Evolutionary conservation across 2,113 vertebrate genomes (phyloP).

Genomic region (Craseonycteris thonglongyai): DNA sequence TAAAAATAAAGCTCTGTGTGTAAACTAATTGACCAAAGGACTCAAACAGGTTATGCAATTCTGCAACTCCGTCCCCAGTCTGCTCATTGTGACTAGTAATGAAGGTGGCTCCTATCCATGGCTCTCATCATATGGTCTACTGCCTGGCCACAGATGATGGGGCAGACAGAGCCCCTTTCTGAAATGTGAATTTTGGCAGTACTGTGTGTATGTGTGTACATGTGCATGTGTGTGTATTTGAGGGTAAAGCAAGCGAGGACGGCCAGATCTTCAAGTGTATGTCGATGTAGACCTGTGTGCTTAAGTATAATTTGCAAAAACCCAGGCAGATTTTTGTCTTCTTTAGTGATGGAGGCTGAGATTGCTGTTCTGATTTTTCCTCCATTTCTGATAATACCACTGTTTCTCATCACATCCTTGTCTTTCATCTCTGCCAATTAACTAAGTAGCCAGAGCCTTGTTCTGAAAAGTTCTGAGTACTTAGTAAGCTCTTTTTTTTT

Average conservation of each 20-base stretch:
- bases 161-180: not conserved
- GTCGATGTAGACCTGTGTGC: conserved; percentile 44
- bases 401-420: conserved; percentile 62
- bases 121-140: not conserved
- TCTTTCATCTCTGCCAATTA: conserved; percentile 81
- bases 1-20: not conserved
- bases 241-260: not conserved
- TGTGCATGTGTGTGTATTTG: not conserved
- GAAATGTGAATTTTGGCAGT: conserved; percentile 41
- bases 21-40: not conserved
- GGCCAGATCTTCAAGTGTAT: conserved; percentile 45
- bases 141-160: not conserved
- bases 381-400: conserved; percentile 63
- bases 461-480: conserved; percentile 70
- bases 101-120: not conserved
- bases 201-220: not conserved
- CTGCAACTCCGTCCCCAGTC: not conserved
- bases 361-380: conserved; percentile 55
- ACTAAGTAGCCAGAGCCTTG: conserved; percentile 65
- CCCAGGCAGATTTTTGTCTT: conserved; percentile 35
- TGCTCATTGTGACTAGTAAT: not conserved
- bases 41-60: not conserved
- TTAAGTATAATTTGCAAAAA: conserved; percentile 65
- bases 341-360: conserved; percentile 45
- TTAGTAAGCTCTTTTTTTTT: conserved; percentile 50